These are phyloP conservation scores for Brachynemurus nebulosus DNA, from an alignment of 2,888 invertebrate species.

Conservation along the genomic window DNA sequence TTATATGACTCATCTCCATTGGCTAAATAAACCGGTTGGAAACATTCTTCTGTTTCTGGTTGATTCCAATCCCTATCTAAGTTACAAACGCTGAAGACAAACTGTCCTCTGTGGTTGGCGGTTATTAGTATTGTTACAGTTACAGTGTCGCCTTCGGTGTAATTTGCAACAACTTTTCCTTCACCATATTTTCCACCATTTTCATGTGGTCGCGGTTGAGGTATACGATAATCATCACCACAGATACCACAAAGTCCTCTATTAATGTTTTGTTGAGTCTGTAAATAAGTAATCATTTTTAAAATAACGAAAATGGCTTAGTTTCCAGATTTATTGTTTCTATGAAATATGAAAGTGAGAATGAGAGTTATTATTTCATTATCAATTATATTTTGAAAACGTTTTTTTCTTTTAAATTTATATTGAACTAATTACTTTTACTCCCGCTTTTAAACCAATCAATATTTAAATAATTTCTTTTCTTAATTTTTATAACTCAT, in stretches of 20 bases:
- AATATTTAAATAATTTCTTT: too few relatives aligned
- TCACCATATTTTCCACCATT: constrained; percentile 36
- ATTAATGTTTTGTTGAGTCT: constrained; percentile 32
- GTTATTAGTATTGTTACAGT: constrained; percentile 24
- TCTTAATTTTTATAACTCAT: too few relatives aligned
- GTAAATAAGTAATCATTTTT: too few relatives aligned
- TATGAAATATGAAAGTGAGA: too few relatives aligned
- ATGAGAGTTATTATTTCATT: too few relatives aligned
- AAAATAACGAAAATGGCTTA: too few relatives aligned
- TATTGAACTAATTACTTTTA: too few relatives aligned
- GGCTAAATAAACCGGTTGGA: constrained; percentile 25
- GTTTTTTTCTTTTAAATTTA: too few relatives aligned
- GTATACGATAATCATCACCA: constrained; percentile 34
- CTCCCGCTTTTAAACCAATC: too few relatives aligned
- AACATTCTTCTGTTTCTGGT: constrained; percentile 33
- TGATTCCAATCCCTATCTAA: constrained; percentile 23
- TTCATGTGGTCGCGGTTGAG: constrained; percentile 37
- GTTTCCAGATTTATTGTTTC: too few relatives aligned
- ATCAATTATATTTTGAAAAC: too few relatives aligned
- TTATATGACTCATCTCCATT: constrained; percentile 25
- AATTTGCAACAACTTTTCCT: constrained; percentile 34
- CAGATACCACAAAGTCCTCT: constrained; percentile 39
- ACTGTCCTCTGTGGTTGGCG: constrained; percentile 28
- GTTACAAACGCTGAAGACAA: constrained; percentile 29
- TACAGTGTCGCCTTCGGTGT: constrained; percentile 22